Percentiles rank a stretch among this genome's conserved stretches.
Conservation (phyloP, 2,888 invertebrate species). For the Dynastes tityus region DNA sequence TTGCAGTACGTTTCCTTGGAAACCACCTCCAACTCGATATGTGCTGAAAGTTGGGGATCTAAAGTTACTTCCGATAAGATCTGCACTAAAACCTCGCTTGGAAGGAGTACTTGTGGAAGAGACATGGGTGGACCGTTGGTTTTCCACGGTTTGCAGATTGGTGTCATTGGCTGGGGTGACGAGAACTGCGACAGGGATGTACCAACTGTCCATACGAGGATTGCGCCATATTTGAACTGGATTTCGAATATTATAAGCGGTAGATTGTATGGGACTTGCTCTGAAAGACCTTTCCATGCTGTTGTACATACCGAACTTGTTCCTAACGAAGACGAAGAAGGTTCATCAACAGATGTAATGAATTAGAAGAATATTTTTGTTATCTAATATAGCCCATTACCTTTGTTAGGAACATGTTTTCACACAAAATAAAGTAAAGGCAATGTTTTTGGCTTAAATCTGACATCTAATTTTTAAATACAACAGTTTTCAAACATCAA, state of each 20-base stretch:
- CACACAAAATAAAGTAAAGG: too few species aligned
- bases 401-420: too few species aligned
- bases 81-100: slow-evolving; percentile 6
- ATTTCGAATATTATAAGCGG: slow-evolving; percentile 7
- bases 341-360: too few species aligned
- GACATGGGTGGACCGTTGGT: slow-evolving; percentile 46
- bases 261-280: too few species aligned
- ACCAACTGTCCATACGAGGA: slow-evolving; percentile 41
- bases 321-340: too few species aligned
- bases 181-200: neutral
- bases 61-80: neutral
- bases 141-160: slow-evolving; percentile 33
- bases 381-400: too few species aligned
- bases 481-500: too few species aligned
- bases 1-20: neutral
- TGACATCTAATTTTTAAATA: too few species aligned
- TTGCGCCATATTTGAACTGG: slow-evolving; percentile 23
- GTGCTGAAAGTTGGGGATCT: neutral
- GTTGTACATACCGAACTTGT: too few species aligned
- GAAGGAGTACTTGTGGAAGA: slow-evolving; percentile 20
- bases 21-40: neutral
- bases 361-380: too few species aligned
- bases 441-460: too few species aligned
- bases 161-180: slow-evolving; percentile 26
- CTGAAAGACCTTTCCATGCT: too few species aligned